Evolutionary conservation across 2,113 vertebrate species (phyloP), one percentile per base, ranked within the genome.

Genomic region (Pao palembangensis): DNA sequence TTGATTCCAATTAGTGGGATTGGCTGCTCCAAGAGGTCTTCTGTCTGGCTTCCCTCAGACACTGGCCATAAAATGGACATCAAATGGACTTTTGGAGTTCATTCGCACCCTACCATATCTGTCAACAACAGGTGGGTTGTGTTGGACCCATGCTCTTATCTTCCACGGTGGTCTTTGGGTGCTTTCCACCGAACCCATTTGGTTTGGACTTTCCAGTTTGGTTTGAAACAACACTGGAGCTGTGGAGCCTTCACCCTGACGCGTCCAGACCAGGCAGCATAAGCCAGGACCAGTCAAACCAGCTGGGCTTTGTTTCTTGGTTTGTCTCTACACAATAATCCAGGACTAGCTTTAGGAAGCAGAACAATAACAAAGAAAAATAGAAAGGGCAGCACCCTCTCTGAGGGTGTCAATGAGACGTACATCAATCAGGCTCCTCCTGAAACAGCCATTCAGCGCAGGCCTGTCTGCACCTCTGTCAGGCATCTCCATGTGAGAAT

Each of bases 91-190:
- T 38, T 38, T 12, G 34, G 34, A 38, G 34, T 38, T 38, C 34
- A 10, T 38, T 38, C 11, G 3, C 8, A 12, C 34, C 34, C 34
- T 38, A 38, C 34, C 1, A 38, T 12, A 38, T 11, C 34, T 38
- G 34, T 38, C 34, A 38, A 38, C 34, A 38, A 63, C 59, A 67
- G 25, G 49, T 70, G 68, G 23, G 59, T 67, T 44, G 17, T 42
- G 34, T 55, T 19, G 15, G 41, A 34, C 46, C 25, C 38, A 5
- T 31, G 25, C 21, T 44, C 55, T 44, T 49, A 51, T 64, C 7
- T 67, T 43, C 17, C 64, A 61, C 8, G 12, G 25, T 12, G 4
- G 48, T 58, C 12, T 41, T 5, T 28, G 31, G 8, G 47, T 48
- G 42, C 18, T 49, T 44, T 44, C 43, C 14, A 17, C 43, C 43